phyloP scores from a whole-genome alignment of 2,113 vertebrate species.

The Azemiops feae region DNA sequence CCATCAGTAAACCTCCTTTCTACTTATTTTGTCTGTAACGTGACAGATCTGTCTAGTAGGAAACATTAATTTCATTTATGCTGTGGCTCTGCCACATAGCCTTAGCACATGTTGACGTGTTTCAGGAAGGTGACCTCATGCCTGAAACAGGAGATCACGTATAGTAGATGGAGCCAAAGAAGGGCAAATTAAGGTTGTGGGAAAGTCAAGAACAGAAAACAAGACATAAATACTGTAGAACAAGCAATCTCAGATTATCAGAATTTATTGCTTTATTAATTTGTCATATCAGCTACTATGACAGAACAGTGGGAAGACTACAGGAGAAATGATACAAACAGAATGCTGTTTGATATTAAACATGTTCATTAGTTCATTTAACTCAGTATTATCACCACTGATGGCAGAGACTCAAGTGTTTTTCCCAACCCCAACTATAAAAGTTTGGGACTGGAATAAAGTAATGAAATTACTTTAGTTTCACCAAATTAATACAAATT shows the following conservation, averaged over 20 bases:
- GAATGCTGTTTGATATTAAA: neutral
- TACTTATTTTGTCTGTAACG: slow-evolving; percentile 2
- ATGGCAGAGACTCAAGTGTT: neutral
- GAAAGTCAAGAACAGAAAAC: slow-evolving; percentile 12
- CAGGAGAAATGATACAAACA: too few species aligned
- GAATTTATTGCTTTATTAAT: neutral
- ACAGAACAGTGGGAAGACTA: neutral
- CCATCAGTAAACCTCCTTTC: slow-evolving; percentile 28
- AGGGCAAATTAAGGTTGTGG: slow-evolving; percentile 11
- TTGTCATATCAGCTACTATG: neutral
- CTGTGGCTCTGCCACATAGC: neutral
- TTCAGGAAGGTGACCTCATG: neutral
- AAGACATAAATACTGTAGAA: neutral
- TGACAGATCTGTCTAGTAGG: slow-evolving; percentile 28
- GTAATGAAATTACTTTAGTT: neutral
- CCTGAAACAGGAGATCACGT: slow-evolving; percentile 30
- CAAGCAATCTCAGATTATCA: neutral
- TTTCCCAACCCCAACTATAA: neutral
- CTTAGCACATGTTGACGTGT: slow-evolving; percentile 1
- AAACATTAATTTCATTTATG: neutral
- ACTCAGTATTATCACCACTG: neutral
- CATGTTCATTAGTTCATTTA: neutral
- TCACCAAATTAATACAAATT: neutral
- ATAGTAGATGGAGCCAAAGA: neutral
- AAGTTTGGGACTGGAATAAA: neutral